These are phyloP conservation scores for Dicrostonyx torquatus DNA, from an alignment of 2,797 vertebrate species.

Conservation along the genomic window DNA sequence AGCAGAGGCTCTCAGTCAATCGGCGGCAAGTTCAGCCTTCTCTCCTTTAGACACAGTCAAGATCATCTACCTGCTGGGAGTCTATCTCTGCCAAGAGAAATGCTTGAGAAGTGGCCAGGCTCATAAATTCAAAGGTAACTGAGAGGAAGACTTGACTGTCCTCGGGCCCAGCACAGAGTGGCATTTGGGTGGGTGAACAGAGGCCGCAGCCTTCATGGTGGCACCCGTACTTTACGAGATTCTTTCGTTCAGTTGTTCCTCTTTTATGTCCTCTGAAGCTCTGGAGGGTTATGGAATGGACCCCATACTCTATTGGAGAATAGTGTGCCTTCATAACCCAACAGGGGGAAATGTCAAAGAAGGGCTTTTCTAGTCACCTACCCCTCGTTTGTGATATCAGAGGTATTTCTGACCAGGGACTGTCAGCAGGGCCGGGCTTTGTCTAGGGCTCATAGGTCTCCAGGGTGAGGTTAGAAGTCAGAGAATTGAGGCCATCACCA, in stretches of 20 bases:
- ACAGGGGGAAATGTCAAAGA: not conserved
- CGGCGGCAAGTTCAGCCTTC: not conserved
- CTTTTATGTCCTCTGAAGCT: not conserved
- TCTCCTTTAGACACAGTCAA: constrained; percentile 3
- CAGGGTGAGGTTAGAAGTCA: not conserved
- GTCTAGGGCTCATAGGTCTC: not conserved
- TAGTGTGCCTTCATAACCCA: not conserved
- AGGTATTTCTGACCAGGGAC: not conserved
- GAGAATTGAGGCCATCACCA: not conserved
- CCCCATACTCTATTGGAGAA: not conserved
- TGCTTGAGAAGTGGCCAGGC: constrained; percentile 2
- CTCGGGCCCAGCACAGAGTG: not conserved
- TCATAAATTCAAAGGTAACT: constrained; percentile 49
- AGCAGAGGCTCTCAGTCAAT: not conserved
- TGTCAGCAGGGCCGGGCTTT: not conserved
- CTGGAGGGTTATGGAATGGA: not conserved
- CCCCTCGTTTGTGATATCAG: accelerated
- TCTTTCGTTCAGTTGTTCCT: not conserved
- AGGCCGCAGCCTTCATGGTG: constrained; percentile 26
- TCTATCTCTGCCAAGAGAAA: constrained; percentile 32
- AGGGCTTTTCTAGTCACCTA: too few species aligned
- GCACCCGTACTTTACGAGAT: not conserved
- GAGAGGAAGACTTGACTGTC: constrained; percentile 51
- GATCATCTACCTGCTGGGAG: constrained; percentile 57
- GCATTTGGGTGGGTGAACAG: constrained; percentile 47